Evolutionary conservation across 2,113 vertebrate species (phyloP), one percentile per base, ranked within the genome.

Genomic region (Isurus oxyrinchus): DNA sequence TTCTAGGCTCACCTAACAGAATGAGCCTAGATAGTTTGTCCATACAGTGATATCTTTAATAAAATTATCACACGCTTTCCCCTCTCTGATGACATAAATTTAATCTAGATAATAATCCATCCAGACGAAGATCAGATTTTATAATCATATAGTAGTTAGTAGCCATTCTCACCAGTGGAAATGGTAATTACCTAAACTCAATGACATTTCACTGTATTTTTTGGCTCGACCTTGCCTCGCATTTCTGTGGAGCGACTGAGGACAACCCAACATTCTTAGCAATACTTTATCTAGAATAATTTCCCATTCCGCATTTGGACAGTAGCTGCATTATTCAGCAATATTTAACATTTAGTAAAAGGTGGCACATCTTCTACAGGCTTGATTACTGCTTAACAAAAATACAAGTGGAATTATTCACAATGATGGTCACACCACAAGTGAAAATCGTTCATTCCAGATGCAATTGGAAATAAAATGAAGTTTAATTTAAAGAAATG

Each of bases 71-170:
- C n/a, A 57, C 14, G 59, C 57, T 31, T 57, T 31, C 88, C 35
- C 35, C 57, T 93, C 59, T 93, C 16, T 59, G 59, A 93, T 91
- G 55, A 91, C n/a, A 63, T 93, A 61, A 61, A 40, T 61, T n/a
- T 93, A 93, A 93, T 93, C 90, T 2, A n/a, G 90, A 93, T 93
- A 61, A 63, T 61, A 93, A 93, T 31, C 31, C 63, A 57, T 19
- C 59, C 16, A n/a, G 57, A 63, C 19, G 90, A 93, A 59, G 88
- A 59, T 40, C 57, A 21, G 57, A 63, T 63, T 63, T 90, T 93
- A 63, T n/a, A 93, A 63, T 5, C 90, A 90, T 40, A 93, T 63
- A n/a, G 40, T 5, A n/a, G 13, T 88, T 31, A 57, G 23, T 93
- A 93, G 35, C 90, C 90, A 63, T 93, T 93, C 90, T 93, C 57